Evolutionary conservation across 1,140 invertebrate species (phyloP).

Genomic region (Zaprionus ghesquierei): DNA sequence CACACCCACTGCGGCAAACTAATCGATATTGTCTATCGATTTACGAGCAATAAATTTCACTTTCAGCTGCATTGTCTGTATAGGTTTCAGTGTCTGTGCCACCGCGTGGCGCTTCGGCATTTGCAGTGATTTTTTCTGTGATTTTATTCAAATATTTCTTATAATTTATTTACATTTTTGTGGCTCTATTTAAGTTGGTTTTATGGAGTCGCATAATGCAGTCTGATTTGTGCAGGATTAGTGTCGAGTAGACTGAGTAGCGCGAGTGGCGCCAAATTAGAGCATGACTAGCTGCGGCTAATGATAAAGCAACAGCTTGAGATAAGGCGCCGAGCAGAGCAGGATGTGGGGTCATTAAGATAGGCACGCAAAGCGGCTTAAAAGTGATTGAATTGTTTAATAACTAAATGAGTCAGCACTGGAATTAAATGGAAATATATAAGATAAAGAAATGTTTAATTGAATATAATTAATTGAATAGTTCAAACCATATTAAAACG

Average conservation of each 20-base stretch:
- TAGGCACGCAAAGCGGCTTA: neutral
- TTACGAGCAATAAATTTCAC: constrained; percentile 78
- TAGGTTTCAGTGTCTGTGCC: no score
- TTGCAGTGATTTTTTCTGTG: neutral
- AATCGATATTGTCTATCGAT: constrained; percentile 78
- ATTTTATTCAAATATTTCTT: constrained; percentile 64
- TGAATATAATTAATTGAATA: neutral
- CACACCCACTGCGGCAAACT: constrained; percentile 71
- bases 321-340: neutral
- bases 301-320: constrained; percentile 6
- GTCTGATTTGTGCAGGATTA: constrained; percentile 20
- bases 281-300: neutral
- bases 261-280: neutral
- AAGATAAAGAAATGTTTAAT: neutral
- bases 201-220: constrained; percentile 31
- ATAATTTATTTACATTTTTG: constrained; percentile 51
- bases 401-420: neutral
- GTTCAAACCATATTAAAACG: no score
- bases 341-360: neutral
- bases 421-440: neutral
- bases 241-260: neutral
- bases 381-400: neutral
- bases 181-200: constrained; percentile 53
- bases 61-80: constrained; percentile 68
- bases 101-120: constrained; percentile 44